Conservation (phyloP, 2,888 invertebrate species). For the Leuctra nigra region DNA sequence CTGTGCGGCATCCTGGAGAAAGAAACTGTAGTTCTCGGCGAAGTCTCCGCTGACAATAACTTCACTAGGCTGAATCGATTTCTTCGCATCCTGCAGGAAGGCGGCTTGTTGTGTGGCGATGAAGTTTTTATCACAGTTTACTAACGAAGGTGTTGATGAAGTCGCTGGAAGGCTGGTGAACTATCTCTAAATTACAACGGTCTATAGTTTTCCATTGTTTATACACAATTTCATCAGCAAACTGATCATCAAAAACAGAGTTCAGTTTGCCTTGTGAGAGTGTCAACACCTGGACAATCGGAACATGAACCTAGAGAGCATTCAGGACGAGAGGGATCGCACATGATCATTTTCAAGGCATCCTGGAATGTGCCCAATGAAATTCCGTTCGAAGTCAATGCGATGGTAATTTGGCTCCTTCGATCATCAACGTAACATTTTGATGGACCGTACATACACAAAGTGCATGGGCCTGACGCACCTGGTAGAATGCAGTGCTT, state of each 20-base stretch:
- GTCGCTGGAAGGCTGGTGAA: neutral
- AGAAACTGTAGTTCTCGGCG: slow-evolving; percentile 15
- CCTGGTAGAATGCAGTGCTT: slow-evolving; percentile 19
- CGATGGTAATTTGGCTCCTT: neutral
- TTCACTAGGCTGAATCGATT: neutral
- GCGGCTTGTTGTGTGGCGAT: neutral
- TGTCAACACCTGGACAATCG: neutral
- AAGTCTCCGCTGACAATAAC: slow-evolving; percentile 4
- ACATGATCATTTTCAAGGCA: neutral
- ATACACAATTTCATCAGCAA: neutral
- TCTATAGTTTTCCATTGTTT: slow-evolving; percentile 1
- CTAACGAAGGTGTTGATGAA: neutral
- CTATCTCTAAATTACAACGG: neutral
- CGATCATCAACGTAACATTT: neutral
- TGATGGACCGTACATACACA: neutral
- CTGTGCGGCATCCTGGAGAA: slow-evolving; percentile 18
- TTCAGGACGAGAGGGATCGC: neutral
- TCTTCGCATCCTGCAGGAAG: neutral
- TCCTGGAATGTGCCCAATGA: neutral
- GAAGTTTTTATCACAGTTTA: neutral
- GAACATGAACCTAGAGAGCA: neutral
- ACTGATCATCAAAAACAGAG: neutral
- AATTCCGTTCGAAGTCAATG: neutral
- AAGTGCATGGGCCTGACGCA: neutral
- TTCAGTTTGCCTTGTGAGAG: neutral